phyloP scores from a whole-genome alignment of 1,140 invertebrate species.

The Formica exsecta region DNA sequence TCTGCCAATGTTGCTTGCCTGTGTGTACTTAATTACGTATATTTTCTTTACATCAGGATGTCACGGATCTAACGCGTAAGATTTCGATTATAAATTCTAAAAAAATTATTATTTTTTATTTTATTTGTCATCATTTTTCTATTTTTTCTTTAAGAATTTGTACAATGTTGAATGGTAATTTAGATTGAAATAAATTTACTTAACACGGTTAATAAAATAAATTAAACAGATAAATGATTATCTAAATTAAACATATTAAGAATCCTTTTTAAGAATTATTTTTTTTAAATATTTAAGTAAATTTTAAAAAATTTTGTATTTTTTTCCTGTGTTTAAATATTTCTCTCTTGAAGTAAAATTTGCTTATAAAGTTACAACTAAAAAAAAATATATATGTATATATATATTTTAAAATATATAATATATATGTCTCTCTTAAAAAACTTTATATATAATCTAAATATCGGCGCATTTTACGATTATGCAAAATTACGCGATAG shows the following conservation, averaged over 20 bases:
- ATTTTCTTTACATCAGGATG: not conserved
- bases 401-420: not conserved
- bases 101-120: not conserved
- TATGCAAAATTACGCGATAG: not conserved
- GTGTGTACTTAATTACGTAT: conserved; percentile 25
- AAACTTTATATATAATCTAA: not conserved
- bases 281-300: not conserved
- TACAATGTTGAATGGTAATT: not conserved
- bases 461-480: not conserved
- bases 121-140: not conserved
- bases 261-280: not conserved
- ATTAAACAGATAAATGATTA: too few relatives aligned
- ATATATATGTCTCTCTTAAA: not conserved
- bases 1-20: conserved; percentile 37
- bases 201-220: too few relatives aligned
- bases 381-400: too few relatives aligned
- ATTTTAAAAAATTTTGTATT: not conserved
- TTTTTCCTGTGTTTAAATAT: not conserved
- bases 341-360: not conserved
- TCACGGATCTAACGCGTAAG: conserved; percentile 12
- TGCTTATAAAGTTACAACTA: not conserved
- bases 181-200: not conserved
- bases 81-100: not conserved
- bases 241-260: too few relatives aligned
- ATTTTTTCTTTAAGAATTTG: not conserved